Evolutionary conservation across 1,140 invertebrate genomes (phyloP), one percentile per base, ranked within the genome.

Genomic region (Micrasema longulum): DNA sequence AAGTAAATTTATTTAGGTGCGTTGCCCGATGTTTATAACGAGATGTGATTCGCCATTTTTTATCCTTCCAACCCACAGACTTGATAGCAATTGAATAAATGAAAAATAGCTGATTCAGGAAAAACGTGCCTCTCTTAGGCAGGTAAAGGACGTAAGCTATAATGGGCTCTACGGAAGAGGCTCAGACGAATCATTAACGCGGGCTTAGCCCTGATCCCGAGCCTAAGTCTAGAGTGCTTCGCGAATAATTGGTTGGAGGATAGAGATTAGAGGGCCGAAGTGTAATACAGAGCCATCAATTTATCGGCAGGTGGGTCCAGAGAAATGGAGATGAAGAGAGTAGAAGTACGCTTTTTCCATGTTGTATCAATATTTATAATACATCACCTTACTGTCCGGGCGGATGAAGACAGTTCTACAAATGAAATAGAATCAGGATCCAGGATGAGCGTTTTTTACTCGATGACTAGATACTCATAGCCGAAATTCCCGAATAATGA

Each of bases 141-240:
- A 12, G 60, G 41, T 41, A 64, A 2, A 31, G 26, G 60, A 41
- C 45, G 31, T 20, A 64, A 22, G 60, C 60, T 22, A 64, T 64
- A 45, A 45, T 55, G 66, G 62, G 66, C 66, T 65, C 65, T 69
- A 66, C 52, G 55, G 71, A 71, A 73, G 71, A 73, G 74, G 74
- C 71, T 73, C 71, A 70, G 68, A 73, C 67, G 71, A 76, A 71
- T 76, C 74, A 71, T 76, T 76, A 76, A 76, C 71, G 74, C 62
- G 55, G 71, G 74, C 74, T 76, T 76, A 76, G 52, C 18, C 38
- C 50, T 76, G 74, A 76, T 76, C 74, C 74, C 50, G 22, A 47
- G 74, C 50, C 68, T 76, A 67, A 71, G 41, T 60, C 71, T 73
- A 60, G 66, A 75, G 74, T 72, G 60, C 70, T 48, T 69, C 31